These are phyloP conservation scores for Solea senegalensis DNA, from an alignment of 2,113 vertebrate genomes.

Conservation along the genomic window DNA sequence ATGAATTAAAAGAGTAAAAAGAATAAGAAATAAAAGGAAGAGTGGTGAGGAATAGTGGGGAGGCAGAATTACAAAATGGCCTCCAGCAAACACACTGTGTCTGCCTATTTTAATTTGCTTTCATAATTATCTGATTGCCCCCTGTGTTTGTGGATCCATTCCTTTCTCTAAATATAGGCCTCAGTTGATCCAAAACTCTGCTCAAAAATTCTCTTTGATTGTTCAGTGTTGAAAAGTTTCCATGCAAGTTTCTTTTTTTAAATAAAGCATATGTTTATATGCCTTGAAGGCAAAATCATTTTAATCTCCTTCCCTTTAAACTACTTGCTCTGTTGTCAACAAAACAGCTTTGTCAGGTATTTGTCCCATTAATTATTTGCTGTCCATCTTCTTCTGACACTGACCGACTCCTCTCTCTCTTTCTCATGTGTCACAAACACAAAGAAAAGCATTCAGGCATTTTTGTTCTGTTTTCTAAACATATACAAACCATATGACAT, in stretches of 20 bases:
- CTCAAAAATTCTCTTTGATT: conserved; percentile 74
- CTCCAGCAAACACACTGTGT: conserved; percentile 71
- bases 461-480: no score
- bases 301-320: conserved; percentile 25
- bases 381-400: conserved; percentile 32
- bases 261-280: conserved; percentile 67
- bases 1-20: conserved; percentile 30
- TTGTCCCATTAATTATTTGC: conserved; percentile 66
- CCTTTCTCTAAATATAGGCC: conserved; percentile 69
- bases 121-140: conserved; percentile 80
- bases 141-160: conserved; percentile 59
- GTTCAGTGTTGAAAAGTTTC: conserved; percentile 57
- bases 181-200: conserved; percentile 51
- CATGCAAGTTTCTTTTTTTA: conserved; percentile 24
- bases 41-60: background rate
- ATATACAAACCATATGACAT: no score
- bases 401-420: no score
- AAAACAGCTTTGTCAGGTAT: conserved; percentile 56
- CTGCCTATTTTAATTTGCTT: conserved; percentile 80
- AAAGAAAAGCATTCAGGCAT: no score
- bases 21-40: conserved; percentile 23
- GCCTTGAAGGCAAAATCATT: conserved; percentile 60
- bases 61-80: conserved; percentile 43
- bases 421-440: no score
- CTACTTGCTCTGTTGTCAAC: conserved; percentile 51